Conservation (phyloP, 2,113 vertebrate genomes). For the Rallus limicola region DNA sequence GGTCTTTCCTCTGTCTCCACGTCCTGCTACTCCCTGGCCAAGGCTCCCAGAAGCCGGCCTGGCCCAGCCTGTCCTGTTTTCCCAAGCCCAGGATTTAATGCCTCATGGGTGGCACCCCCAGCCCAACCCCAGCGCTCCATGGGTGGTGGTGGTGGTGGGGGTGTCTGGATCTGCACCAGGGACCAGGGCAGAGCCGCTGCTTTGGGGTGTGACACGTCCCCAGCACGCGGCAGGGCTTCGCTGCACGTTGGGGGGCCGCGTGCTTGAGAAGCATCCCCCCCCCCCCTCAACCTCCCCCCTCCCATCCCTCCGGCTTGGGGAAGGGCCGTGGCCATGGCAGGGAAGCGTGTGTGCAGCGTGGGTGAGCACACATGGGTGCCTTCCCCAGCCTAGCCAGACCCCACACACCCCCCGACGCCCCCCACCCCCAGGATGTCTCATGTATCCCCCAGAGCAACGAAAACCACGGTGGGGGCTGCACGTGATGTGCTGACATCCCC, state of each 20-base stretch:
- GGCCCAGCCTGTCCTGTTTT: not conserved
- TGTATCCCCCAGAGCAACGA: too few relatives aligned
- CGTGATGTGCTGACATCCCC: not conserved
- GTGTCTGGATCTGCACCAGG: not conserved
- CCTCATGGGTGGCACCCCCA: not conserved
- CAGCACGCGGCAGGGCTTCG: not conserved
- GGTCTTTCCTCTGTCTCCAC: too few relatives aligned
- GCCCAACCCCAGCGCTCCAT: too few relatives aligned
- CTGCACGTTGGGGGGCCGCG: not conserved
- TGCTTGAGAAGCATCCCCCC: not conserved
- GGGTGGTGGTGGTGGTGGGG: not conserved
- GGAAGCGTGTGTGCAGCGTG: not conserved
- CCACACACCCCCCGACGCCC: too few relatives aligned
- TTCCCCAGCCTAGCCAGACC: accelerated
- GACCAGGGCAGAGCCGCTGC: not conserved
- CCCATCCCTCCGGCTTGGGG: too few relatives aligned
- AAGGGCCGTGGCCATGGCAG: not conserved
- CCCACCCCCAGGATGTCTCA: too few relatives aligned
- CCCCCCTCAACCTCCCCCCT: too few relatives aligned
- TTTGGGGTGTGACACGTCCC: not conserved
- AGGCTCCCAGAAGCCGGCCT: not conserved
- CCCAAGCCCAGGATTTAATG: not conserved
- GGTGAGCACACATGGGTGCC: accelerated
- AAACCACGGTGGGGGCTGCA: not conserved
- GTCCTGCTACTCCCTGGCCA: not conserved